A percentile compares a stretch with the other conserved stretches of the same genome.
Conservation (phyloP, 2,797 vertebrate species). For the Bufotes viridis region DNA sequence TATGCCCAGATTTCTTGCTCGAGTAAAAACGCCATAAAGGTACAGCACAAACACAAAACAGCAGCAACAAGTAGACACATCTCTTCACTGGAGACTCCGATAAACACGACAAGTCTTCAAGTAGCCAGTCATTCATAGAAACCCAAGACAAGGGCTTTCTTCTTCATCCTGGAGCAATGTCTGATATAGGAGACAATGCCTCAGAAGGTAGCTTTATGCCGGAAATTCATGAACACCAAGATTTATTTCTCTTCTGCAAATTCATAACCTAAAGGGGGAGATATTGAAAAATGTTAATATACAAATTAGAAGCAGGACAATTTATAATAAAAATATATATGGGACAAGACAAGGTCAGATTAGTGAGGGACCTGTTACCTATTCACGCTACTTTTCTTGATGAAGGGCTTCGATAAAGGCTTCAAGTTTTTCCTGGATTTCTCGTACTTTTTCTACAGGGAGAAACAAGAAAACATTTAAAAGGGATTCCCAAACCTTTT, state of each 20-base stretch:
- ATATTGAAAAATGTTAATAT: neutral
- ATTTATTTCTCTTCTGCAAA: neutral
- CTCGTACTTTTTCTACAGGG: constrained; percentile 91
- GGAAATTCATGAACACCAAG: constrained; percentile 4
- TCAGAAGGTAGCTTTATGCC: neutral
- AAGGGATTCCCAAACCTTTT: neutral
- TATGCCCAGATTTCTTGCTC: neutral
- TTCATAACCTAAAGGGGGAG: neutral
- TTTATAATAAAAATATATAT: neutral
- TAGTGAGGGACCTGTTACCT: neutral
- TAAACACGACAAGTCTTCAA: neutral
- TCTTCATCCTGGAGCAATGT: neutral
- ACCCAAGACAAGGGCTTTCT: neutral
- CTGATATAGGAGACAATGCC: neutral
- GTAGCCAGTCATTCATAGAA: neutral
- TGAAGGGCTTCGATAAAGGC: constrained; percentile 98
- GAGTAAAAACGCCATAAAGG: constrained; percentile 24
- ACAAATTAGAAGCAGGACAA: neutral
- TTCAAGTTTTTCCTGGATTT: constrained; percentile 99
- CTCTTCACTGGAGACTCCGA: constrained; percentile 13
- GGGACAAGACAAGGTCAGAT: neutral
- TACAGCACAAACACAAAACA: constrained; percentile 45
- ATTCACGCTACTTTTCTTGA: constrained; percentile 83
- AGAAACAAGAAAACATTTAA: constrained; percentile 51
- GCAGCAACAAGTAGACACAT: constrained; percentile 26